Percentiles rank a stretch among this genome's conserved stretches.
phyloP scores from a whole-genome alignment of 2,113 vertebrate genomes.

The Phylloscopus trochiloides region DNA sequence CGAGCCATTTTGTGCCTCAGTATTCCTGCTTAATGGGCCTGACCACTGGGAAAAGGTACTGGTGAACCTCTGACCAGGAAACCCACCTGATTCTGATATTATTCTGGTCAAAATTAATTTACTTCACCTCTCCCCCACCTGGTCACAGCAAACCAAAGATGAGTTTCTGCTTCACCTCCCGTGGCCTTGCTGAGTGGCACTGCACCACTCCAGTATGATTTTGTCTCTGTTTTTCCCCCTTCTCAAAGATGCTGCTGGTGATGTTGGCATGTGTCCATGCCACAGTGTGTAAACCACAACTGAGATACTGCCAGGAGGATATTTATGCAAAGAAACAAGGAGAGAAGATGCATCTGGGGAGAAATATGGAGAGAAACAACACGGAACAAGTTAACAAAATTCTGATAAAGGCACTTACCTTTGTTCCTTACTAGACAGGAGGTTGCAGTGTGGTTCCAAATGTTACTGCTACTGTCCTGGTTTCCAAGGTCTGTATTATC shows the following conservation, averaged over 20 bases:
- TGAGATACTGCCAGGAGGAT: background rate
- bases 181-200: background rate
- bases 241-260: background rate
- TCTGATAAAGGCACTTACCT: background rate
- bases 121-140: background rate
- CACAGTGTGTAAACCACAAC: background rate
- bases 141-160: background rate
- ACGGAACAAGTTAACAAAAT: background rate
- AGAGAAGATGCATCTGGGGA: background rate
- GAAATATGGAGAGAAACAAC: background rate
- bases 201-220: background rate
- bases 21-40: background rate
- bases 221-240: background rate
- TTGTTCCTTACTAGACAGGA: background rate
- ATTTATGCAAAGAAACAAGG: background rate
- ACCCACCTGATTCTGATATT: background rate
- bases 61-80: background rate
- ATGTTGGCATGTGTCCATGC: background rate
- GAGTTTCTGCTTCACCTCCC: background rate
- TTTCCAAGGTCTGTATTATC: background rate
- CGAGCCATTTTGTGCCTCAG: background rate
- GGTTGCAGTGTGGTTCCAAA: background rate
- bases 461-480: background rate
- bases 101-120: background rate
- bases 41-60: background rate